Evolutionary conservation across 2,113 vertebrate species (phyloP).

Genomic region (Saguinus imperator): DNA sequence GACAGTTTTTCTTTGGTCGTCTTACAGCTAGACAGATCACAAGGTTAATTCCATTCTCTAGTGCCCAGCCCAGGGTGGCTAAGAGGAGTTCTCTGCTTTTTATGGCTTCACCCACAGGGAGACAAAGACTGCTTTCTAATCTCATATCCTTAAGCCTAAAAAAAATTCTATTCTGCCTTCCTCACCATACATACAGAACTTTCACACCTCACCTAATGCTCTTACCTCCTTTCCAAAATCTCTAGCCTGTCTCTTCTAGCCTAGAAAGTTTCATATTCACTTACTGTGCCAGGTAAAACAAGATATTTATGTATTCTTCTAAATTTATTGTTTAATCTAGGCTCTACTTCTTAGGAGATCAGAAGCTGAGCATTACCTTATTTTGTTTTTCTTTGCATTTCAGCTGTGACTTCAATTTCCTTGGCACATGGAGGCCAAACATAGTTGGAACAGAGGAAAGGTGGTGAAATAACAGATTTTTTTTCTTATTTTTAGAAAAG

Average conservation of each 20-base stretch:
- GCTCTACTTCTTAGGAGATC: slow-evolving; percentile 8
- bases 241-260: neutral
- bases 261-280: neutral
- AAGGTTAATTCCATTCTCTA: neutral
- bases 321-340: slow-evolving; percentile 44
- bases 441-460: slow-evolving; percentile 32
- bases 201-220: slow-evolving; percentile 44
- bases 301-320: neutral
- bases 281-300: slow-evolving; percentile 57
- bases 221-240: slow-evolving; percentile 37
- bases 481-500: neutral
- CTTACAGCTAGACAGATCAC: neutral
- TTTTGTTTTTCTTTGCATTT: slow-evolving; percentile 13
- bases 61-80: neutral
- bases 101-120: neutral
- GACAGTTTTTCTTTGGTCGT: neutral
- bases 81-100: neutral
- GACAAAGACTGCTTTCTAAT: neutral
- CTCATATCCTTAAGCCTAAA: neutral
- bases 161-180: neutral
- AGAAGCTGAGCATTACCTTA: neutral
- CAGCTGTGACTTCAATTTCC: neutral
- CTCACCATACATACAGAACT: neutral
- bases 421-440: neutral
- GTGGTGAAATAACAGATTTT: neutral